phyloP scores from a whole-genome alignment of 2,797 vertebrate genomes.

The Atherinosoma microstoma region DNA sequence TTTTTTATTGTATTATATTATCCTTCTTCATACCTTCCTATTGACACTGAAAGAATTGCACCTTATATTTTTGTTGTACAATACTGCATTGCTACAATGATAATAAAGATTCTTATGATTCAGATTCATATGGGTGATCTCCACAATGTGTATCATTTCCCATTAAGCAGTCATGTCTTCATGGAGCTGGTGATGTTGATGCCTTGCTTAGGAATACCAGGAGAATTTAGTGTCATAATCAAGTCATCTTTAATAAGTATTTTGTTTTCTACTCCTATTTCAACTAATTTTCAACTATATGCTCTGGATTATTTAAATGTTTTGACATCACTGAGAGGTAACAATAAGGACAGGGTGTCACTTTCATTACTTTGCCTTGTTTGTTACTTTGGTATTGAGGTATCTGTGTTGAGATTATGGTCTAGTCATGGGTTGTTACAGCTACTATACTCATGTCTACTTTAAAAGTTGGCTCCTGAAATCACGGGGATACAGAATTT shows the following conservation, averaged over 20 bases:
- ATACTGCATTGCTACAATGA: too few species aligned
- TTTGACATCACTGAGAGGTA: neutral
- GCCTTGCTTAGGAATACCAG: neutral
- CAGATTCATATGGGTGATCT: neutral
- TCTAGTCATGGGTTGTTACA: neutral
- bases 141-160: neutral
- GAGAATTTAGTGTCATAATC: neutral
- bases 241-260: neutral
- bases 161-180: neutral
- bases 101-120: neutral
- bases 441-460: constrained; percentile 19
- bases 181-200: neutral
- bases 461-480: neutral
- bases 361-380: constrained; percentile 32
- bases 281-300: neutral
- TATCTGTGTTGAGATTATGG: neutral
- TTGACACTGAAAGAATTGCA: too few species aligned
- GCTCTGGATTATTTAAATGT: neutral
- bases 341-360: neutral
- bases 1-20: too few species aligned
- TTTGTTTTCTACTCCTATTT: neutral
- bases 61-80: too few species aligned
- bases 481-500: constrained; percentile 9
- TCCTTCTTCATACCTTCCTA: too few species aligned
- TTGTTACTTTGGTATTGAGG: neutral